Percentiles rank a stretch among this genome's conserved stretches.
Evolutionary conservation across 2,797 vertebrate species (phyloP).

Genomic region (Cuniculus paca): DNA sequence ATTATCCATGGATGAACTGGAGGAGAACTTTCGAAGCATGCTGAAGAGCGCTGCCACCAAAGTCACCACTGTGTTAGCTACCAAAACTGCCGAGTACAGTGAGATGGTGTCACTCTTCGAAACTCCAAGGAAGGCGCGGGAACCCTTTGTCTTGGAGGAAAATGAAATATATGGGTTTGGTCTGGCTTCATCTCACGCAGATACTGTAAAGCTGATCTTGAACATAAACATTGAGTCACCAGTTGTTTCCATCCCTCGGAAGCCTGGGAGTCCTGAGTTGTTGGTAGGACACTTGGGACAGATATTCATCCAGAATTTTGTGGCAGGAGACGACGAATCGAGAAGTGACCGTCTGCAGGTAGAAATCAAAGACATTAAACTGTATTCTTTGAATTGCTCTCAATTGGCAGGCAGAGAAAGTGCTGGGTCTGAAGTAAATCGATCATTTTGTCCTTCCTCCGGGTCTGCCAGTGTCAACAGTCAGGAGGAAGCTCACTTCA

Average conservation of each 20-base stretch:
- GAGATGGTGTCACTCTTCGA: conserved; percentile 98
- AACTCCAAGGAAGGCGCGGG: conserved; percentile 89
- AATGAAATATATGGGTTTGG: conserved; percentile 87
- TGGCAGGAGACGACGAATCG: conserved; percentile 92
- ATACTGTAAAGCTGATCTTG: conserved; percentile 95
- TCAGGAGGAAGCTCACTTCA: conserved; percentile 95
- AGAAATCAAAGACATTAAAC: conserved; percentile 96
- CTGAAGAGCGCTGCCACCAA: conserved; percentile 96
- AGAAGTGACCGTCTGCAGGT: conserved; percentile 94
- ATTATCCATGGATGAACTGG: conserved; percentile 97
- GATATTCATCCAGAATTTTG: conserved; percentile 96
- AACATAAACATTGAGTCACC: conserved; percentile 97
- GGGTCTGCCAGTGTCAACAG: conserved; percentile 83
- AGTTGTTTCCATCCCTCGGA: conserved; percentile 96
- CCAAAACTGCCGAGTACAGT: conserved; percentile 98
- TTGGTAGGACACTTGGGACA: conserved; percentile 97
- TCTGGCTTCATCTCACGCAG: conserved; percentile 79
- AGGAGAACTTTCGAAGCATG: conserved; percentile 97
- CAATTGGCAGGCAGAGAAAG: conserved; percentile 90
- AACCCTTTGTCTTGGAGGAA: conserved; percentile 88
- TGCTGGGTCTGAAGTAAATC: conserved; percentile 75
- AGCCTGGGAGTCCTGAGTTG: conserved; percentile 95
- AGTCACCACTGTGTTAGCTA: conserved; percentile 96
- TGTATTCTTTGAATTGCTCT: conserved; percentile 96
- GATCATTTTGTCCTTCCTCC: conserved; percentile 68